Evolutionary conservation across 2,888 invertebrate species (phyloP).

Genomic region (Brenthis hecate): DNA sequence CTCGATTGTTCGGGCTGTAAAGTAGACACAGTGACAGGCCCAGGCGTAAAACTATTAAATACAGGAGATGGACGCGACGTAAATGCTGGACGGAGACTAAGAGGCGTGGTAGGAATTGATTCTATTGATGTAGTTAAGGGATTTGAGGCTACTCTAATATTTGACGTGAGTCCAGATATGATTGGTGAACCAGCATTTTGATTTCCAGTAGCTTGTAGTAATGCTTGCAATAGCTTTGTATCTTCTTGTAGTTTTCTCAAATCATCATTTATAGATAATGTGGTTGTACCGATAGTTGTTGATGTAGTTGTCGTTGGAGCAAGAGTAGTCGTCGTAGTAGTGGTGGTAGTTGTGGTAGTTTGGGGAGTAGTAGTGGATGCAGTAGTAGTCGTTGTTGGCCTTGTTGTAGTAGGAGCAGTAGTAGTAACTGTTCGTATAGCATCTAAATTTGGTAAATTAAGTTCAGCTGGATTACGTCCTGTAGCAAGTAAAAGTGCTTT

Average conservation of each 20-base stretch:
- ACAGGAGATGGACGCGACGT: constrained; percentile 56
- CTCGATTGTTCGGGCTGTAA: constrained; percentile 54
- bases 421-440: constrained; percentile 44
- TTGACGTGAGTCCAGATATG: constrained; percentile 71
- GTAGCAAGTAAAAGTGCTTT: constrained; percentile 73
- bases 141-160: constrained; percentile 71
- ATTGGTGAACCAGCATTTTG: constrained; percentile 60
- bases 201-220: constrained; percentile 66
- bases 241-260: constrained; percentile 71
- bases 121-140: constrained; percentile 64
- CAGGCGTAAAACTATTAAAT: constrained; percentile 56
- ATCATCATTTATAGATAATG: constrained; percentile 60
- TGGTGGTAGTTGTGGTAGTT: constrained; percentile 46
- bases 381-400: constrained; percentile 44
- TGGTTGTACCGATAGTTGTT: constrained; percentile 44
- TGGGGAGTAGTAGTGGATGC: constrained; percentile 30
- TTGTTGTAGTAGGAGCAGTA: constrained; percentile 43
- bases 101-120: constrained; percentile 67
- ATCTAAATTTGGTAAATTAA: constrained; percentile 66
- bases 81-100: constrained; percentile 65
- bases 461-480: constrained; percentile 66
- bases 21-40: constrained; percentile 55
- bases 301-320: constrained; percentile 37
- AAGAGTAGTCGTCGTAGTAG: constrained; percentile 44
- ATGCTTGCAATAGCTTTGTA: constrained; percentile 68